phyloP scores from a whole-genome alignment of 2,888 invertebrate species.

The Dicycla oo region DNA sequence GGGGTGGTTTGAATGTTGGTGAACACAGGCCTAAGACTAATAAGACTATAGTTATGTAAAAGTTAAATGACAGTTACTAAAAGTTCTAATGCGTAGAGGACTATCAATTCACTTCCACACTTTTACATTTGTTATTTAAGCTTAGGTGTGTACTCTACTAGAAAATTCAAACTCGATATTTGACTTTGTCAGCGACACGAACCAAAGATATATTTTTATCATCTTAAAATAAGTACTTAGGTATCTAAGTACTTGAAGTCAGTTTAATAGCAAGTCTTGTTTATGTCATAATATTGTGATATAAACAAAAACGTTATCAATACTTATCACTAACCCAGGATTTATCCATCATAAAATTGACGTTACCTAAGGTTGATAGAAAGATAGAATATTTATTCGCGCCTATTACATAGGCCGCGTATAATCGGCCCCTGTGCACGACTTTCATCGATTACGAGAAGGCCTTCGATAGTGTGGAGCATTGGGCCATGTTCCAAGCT shows the following conservation, averaged over 20 bases:
- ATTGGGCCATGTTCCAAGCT: no score
- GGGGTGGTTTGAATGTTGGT: no score
- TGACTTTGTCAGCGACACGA: constrained; percentile 8
- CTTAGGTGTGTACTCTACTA: neutral
- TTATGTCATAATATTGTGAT: constrained; percentile 7
- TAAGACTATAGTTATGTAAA: neutral
- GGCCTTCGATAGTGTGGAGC: no score
- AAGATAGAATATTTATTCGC: neutral
- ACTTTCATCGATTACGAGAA: no score
- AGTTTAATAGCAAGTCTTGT: constrained; percentile 6
- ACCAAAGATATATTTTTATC: constrained; percentile 8
- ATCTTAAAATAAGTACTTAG: neutral
- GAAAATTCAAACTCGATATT: neutral
- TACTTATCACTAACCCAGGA: neutral
- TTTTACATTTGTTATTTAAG: neutral
- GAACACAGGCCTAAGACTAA: no score
- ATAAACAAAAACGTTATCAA: constrained; percentile 10
- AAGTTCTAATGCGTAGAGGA: no score
- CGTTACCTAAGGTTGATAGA: neutral
- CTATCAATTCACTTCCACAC: neutral
- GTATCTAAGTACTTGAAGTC: neutral
- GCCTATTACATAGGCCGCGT: neutral
- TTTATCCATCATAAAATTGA: constrained; percentile 9
- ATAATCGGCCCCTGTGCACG: no score
- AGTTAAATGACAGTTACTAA: no score